Evolutionary conservation across 2,113 vertebrate species (phyloP), one percentile per base, ranked within the genome.

Genomic region (Panthera leo): DNA sequence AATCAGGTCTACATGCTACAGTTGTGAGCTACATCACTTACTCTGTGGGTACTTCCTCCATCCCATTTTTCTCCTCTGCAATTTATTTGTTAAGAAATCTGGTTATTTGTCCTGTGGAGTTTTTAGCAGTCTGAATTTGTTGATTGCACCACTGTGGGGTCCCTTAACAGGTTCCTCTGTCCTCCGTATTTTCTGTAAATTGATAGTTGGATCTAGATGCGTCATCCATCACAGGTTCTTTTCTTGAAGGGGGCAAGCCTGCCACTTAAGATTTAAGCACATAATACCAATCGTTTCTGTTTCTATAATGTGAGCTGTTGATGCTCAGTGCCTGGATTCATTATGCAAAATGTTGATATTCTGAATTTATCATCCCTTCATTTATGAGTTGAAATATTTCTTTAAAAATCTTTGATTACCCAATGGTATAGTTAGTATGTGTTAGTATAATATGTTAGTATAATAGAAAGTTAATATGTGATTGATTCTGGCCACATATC

Each of bases 11-110:
- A 25, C 63, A 70, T 10, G 63, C 65, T 79, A 27, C 9, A 95
- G 1, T 87, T 92, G 48, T 70, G 70, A 87, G 9, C 4, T 75
- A 16, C 13, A 19, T 89, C n/a, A 80, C 55, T 79, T 75, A 82
- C 15, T 86, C 36, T 96, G 11, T 39, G 87, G 29, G 8, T 90
- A 92, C 23, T 82, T 92, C 39, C 4, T 78, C 36, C 18, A 91
- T 91, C 3, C 14, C 13, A 39, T 15, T 79, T 91, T 76, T 84
- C 19, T 85, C 7, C 16, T 31, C 3, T 93, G 6, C 55, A 25
- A 84, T 68, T 80, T 61, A 70, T 88, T 82, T 95, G 79, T 68
- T 96, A 75, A 76, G 65, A 78, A 95, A 92, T 34, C 34, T 88
- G 61, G 10, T 83, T 78, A 61, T 85, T 96, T 97, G 53, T 91